These are phyloP conservation scores for Suricata suricatta DNA, from an alignment of 2,113 vertebrate genomes.

Conservation along the genomic window DNA sequence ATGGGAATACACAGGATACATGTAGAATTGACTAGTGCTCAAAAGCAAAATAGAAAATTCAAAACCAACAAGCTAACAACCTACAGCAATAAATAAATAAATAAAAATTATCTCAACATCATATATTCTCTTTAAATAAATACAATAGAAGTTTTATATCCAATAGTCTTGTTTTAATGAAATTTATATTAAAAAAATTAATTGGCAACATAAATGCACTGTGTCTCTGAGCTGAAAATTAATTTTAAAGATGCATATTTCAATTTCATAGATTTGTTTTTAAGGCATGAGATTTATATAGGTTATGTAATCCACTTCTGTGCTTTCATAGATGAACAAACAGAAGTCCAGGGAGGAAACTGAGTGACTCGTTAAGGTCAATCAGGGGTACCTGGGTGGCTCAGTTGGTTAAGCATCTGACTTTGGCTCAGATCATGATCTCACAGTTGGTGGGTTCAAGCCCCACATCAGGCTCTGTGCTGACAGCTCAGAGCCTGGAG, in stretches of 20 bases:
- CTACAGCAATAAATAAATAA: background rate
- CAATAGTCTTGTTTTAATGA: constrained; percentile 42
- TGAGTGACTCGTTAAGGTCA: background rate
- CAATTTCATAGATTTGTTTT: background rate
- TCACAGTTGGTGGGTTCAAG: too few relatives aligned
- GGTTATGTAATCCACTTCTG: background rate
- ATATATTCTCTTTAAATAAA: background rate
- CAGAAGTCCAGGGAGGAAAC: background rate
- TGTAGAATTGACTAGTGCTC: constrained; percentile 40
- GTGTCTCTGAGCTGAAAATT: constrained; percentile 22
- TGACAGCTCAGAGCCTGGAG: too few relatives aligned
- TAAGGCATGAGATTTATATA: background rate
- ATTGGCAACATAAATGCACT: background rate
- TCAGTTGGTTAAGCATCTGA: too few relatives aligned
- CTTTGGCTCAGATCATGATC: too few relatives aligned
- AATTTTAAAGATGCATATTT: constrained; percentile 42
- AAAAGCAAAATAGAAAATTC: constrained; percentile 58
- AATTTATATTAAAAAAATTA: background rate
- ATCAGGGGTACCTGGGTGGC: background rate
- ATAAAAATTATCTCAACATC: background rate
- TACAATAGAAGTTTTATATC: constrained; percentile 45
- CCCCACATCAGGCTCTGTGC: too few relatives aligned
- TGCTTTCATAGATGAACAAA: background rate
- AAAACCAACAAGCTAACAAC: constrained; percentile 54
- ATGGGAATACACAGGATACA: constrained; percentile 37